These are phyloP conservation scores for Struthio camelus DNA, from an alignment of 2,113 vertebrate species.

Conservation along the genomic window DNA sequence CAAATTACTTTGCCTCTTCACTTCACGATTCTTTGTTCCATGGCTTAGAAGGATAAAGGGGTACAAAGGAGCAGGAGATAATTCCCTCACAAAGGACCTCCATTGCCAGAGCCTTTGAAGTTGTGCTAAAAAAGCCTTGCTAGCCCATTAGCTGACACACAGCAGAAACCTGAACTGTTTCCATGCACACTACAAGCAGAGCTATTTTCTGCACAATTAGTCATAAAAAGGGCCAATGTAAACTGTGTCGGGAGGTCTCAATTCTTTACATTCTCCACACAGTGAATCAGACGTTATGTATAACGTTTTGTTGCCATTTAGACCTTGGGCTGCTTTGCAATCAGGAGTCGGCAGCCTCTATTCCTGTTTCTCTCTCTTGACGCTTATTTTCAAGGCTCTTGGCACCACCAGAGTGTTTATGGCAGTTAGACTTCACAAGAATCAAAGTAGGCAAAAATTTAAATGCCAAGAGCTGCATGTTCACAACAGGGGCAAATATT, in stretches of 20 bases:
- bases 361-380: neutral
- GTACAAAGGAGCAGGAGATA: slow-evolving; percentile 72
- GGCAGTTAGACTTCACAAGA: neutral
- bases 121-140: slow-evolving; percentile 60
- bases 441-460: neutral
- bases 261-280: slow-evolving; percentile 72
- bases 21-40: slow-evolving; percentile 46
- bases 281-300: slow-evolving; percentile 64
- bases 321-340: slow-evolving; percentile 49
- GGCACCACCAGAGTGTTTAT: slow-evolving; percentile 20
- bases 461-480: neutral
- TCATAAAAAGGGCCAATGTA: slow-evolving; percentile 75
- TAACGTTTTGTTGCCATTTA: slow-evolving; percentile 66
- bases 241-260: slow-evolving; percentile 75
- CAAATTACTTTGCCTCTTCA: slow-evolving; percentile 54
- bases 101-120: slow-evolving; percentile 72
- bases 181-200: slow-evolving; percentile 67
- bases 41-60: slow-evolving; percentile 56
- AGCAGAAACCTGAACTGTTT: slow-evolving; percentile 74
- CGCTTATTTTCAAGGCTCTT: slow-evolving; percentile 7
- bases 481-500: neutral
- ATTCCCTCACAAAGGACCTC: slow-evolving; percentile 71
- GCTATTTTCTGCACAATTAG: slow-evolving; percentile 77
- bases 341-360: slow-evolving; percentile 20
- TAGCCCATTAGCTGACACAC: slow-evolving; percentile 74